Evolutionary conservation across 1,140 invertebrate species (phyloP), one percentile per base, ranked within the genome.

Genomic region (Platyscapa corneri): DNA sequence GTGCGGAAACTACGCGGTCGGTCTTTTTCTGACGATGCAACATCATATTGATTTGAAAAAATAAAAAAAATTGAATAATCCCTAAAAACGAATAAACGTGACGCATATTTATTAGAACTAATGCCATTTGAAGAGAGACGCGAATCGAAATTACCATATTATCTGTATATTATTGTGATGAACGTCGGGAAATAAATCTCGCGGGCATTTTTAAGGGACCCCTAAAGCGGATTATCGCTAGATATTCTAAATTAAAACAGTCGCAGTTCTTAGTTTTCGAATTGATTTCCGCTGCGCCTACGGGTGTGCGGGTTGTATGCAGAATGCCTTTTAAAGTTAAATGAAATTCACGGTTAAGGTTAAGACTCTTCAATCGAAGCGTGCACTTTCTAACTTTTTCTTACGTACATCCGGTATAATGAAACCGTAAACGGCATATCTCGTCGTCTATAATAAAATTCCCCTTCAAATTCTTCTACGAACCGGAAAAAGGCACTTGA

Each of bases 51-150:
- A n/a, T 37, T 70, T 20, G 16, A 37, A 12, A 46, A 46, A 46
- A 46, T 67, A 12, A 39, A 70, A 70, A 70, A 37, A n/a, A 37
- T 42, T 23, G 1, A 10, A n/a, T n/a, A n/a, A n/a, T n/a, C n/a
- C n/a, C n/a, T n/a, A n/a, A n/a, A n/a, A 42, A 74, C 42, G 42
- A 74, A 74, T 42, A 42, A 42, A 42, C 42, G n/a, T n/a, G 42
- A 74, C 42, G n/a, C 70, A n/a, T 74, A 74, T 77, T 77, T 77
- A 56, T 56, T 20, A 14, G 46, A 56, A 56, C 30, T 32, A 72
- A 42, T 70, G 12, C 14, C 37, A 42, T 32, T 27, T 42, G 30
- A 42, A 74, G 37, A n/a, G 37, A n/a, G 8, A 42, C 42, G 37
- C 7, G 20, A 74, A 42, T 42, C 20, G 67, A 74, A 39, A 42